Evolutionary conservation across 2,888 invertebrate genomes (phyloP), one percentile per base, ranked within the genome.

Genomic region (Prosopocoilus inquinatus): DNA sequence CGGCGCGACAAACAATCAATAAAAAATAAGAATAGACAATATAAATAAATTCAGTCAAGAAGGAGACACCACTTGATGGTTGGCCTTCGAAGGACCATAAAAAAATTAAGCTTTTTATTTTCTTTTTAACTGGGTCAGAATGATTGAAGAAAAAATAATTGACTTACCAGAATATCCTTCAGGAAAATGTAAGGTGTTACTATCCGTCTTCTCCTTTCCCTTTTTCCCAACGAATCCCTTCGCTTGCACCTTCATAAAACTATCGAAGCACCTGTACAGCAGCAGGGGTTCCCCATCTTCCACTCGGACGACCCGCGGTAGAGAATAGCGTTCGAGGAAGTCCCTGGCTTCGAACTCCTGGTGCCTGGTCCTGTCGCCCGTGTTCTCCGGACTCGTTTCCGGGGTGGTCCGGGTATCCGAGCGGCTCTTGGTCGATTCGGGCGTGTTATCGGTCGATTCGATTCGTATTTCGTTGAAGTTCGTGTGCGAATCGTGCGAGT

Each of bases 91-190:
- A n/a, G n/a, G n/a, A n/a, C n/a, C n/a, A n/a, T n/a, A n/a, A n/a
- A n/a, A n/a, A n/a, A n/a, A n/a, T n/a, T n/a, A n/a, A n/a, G n/a
- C n/a, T n/a, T n/a, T n/a, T n/a, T n/a, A n/a, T n/a, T n/a, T n/a
- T n/a, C n/a, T n/a, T n/a, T n/a, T n/a, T n/a, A n/a, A n/a, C n/a
- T n/a, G n/a, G n/a, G n/a, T n/a, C n/a, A n/a, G n/a, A n/a, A n/a
- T n/a, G n/a, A n/a, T n/a, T n/a, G n/a, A n/a, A n/a, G n/a, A n/a
- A n/a, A n/a, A n/a, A n/a, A n/a, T n/a, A n/a, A 28, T 20, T 51
- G 20, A 79, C 82, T 81, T 64, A 86, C 86, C 86, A 75, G 84
- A 82, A 75, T 85, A 86, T 62, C 84, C 84, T 72, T 86, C 86
- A 61, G 86, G 86, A 70, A 86, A 84, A 67, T 83, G 84, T 59